Base-by-base conservation (phyloP, 2,888 invertebrate species). In the Drosophila neonasuta region DNA sequence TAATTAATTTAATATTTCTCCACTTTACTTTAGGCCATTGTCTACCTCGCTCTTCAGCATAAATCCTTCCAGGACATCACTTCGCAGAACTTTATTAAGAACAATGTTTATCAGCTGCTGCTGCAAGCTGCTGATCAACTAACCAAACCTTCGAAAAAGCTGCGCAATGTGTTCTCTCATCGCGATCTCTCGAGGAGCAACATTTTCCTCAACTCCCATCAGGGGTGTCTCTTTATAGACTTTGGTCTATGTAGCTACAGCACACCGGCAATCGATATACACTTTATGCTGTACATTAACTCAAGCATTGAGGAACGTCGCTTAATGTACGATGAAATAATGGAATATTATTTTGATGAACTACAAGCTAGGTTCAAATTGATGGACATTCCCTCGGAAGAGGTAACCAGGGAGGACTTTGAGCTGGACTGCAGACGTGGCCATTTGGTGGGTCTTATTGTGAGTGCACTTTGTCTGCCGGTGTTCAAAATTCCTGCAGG, bases 211-310 rank as follows among this genome's bases (percentile, higher is more conserved):
- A 13, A 36, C 15, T 24, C 45, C 10, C 0, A 13, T 24, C 5
- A 1, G 20, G 24, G 10, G 7, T 59, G 59, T 45, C n/a, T 44
- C 1, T 42, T 59, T 24, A 51, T 59, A 1, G 59, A 59, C 44
- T 59, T 59, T 36, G 59, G 59, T 5, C 10, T 59, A 2, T 44
- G 41, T 1, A 90, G 92, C 36, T 93, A 93, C 64, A 89, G 89
- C 39, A 92, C 93, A 2, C 92, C 93, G 7, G 91, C 92, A 2
- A 91, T 92, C 57, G 93, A 93, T 74, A 85, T 93, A 8, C 83
- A 92, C 11, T 89, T 91, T 45, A 84, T 91, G 32, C 78, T 93
- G 1, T 91, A 91, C 62, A 81, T 92, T 5, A 91, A 41, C 17
- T 50, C 59, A 0, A 45, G 44, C 34, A 51, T 41, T 2, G 44